Percentiles rank a stretch among this genome's conserved stretches.
Conservation (phyloP, 2,113 vertebrate genomes). For the Sinocyclocheilus anophthalmus region DNA sequence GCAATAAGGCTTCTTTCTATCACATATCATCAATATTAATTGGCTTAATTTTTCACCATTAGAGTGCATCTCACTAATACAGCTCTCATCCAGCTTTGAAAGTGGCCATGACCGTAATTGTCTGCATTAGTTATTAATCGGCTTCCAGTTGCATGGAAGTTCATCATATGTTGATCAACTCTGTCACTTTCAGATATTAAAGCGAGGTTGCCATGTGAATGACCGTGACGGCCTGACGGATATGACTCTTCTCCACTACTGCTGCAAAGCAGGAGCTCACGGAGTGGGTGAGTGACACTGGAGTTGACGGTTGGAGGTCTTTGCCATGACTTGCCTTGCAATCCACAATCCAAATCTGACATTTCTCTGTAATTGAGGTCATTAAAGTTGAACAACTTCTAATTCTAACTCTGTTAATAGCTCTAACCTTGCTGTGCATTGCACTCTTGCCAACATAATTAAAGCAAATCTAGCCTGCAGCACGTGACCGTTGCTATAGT, state of each 20-base stretch:
- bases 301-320: not conserved
- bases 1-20: constrained; percentile 21
- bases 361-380: not conserved
- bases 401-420: not conserved
- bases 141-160: not conserved
- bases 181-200: constrained; percentile 82
- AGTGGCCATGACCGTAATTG: not conserved
- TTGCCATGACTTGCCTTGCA: not conserved
- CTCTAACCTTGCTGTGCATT: not conserved
- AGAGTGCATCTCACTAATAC: constrained; percentile 1
- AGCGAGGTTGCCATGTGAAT: constrained; percentile 90
- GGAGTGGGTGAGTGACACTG: constrained; percentile 82
- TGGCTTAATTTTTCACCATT: constrained; percentile 17
- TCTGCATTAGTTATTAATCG: constrained; percentile 10
- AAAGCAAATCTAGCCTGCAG: not conserved
- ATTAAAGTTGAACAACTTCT: not conserved
- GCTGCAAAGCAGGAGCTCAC: constrained; percentile 91
- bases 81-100: not conserved
- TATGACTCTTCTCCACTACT: constrained; percentile 93
- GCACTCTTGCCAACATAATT: not conserved
- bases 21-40: constrained; percentile 10
- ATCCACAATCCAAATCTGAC: not conserved
- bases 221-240: constrained; percentile 91
- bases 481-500: not conserved
- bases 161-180: not conserved